Base-by-base conservation (phyloP, 2,888 invertebrate genomes). In the Ecliptopera silaceata region DNA sequence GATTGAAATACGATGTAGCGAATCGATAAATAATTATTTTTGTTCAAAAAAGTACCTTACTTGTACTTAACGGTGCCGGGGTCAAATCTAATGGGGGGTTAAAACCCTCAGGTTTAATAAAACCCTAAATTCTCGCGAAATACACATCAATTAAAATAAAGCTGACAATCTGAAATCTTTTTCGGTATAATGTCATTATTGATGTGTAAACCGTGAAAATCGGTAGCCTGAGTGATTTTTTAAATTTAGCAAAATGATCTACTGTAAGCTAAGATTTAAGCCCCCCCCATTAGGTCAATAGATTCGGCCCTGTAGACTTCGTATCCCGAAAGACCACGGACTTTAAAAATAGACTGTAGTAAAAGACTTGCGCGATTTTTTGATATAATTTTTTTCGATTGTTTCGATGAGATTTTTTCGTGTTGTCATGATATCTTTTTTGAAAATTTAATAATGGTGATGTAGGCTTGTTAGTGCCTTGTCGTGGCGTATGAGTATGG, bases 311-410 rank as follows among this genome's bases (percentile, higher is more conserved):
- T 53, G 49, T 59, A 56, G 64, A 61, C 62, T 59, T 63, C 83
- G 84, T 87, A 84, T 86, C 88, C 87, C 84, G 80, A 86, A 79
- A 80, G 86, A 85, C 86, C 88, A 84, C 87, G 82, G 80, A 84
- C 78, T 79, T 76, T 48, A 15, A 76, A 68, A 71, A 84, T 83
- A 87, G 89, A 89, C 89, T 88, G 87, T 87, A 87, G 86, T 75
- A 73, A 84, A 88, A 88, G 88, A 86, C 88, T 88, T 86, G 86
- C 83, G 86, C 82, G 87, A 80, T 84, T 85, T 89, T 88, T 88
- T 87, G 84, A 87, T 84, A 71, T 63, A 72, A 74, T 81, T 87
- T 88, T 87, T 87, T 83, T 79, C 10, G 63, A 79, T 82, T 70
- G 79, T 82, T 84, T 85, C 82, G 84, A 84, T 79, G 79, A 68